Evolutionary conservation across 2,797 vertebrate species (phyloP).

Genomic region (Ambastaia sidthimunki): DNA sequence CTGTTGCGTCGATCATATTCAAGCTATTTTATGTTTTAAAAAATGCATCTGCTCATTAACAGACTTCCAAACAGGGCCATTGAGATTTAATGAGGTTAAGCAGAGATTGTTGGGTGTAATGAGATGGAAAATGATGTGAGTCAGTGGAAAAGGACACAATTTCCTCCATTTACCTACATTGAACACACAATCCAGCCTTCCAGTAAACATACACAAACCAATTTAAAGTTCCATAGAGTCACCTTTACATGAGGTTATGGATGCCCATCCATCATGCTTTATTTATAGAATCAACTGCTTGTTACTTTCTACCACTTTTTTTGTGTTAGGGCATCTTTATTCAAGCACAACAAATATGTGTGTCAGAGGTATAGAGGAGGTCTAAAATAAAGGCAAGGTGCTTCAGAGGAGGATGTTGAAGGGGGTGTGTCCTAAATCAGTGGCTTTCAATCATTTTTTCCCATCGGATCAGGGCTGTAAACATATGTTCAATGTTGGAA

Average conservation of each 20-base stretch:
- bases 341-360: slow-evolving; percentile 37
- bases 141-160: slow-evolving; percentile 11
- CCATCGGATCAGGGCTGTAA: background rate
- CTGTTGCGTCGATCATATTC: slow-evolving; percentile 22
- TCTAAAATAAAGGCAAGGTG: slow-evolving; percentile 41
- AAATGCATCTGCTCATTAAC: slow-evolving; percentile 13
- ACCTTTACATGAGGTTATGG: slow-evolving; percentile 30
- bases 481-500: background rate
- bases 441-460: background rate
- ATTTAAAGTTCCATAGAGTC: slow-evolving; percentile 38
- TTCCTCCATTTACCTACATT: slow-evolving; percentile 37
- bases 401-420: background rate
- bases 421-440: background rate
- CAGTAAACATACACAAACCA: slow-evolving; percentile 25
- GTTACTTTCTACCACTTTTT: slow-evolving; percentile 7
- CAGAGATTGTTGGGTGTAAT: slow-evolving; percentile 34
- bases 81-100: slow-evolving; percentile 37
- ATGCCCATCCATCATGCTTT: slow-evolving; percentile 40
- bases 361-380: slow-evolving; percentile 32
- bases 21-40: slow-evolving; percentile 20
- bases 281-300: slow-evolving; percentile 35
- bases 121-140: slow-evolving; percentile 29
- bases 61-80: slow-evolving; percentile 28
- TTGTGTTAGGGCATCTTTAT: slow-evolving; percentile 33
- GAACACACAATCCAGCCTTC: slow-evolving; percentile 5